phyloP scores from a whole-genome alignment of 2,888 invertebrate species.

The Oscheius sp. region DNA sequence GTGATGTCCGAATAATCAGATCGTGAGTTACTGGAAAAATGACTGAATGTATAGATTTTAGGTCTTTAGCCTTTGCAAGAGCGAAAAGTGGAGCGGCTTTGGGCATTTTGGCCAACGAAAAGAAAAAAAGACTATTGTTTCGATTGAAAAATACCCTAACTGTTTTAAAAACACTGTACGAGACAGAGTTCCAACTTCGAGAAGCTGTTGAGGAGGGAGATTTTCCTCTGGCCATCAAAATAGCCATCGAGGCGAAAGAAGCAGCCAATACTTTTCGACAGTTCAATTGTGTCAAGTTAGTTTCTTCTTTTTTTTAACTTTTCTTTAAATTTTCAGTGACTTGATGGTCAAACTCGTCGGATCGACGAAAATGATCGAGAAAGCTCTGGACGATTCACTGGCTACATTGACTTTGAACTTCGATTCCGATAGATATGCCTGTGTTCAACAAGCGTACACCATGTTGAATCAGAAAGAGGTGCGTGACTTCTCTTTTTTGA shows the following conservation, averaged over 20 bases:
- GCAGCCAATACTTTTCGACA: constrained; percentile 45
- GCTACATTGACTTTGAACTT: constrained; percentile 74
- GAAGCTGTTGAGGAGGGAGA: constrained; percentile 61
- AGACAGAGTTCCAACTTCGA: constrained; percentile 56
- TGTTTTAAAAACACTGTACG: constrained; percentile 80
- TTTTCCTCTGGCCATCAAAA: constrained; percentile 60
- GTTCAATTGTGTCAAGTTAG: constrained; percentile 55
- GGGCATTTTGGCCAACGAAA: constrained; percentile 88
- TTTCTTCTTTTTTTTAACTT: not conserved
- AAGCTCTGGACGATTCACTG: constrained; percentile 51
- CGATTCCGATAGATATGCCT: constrained; percentile 82
- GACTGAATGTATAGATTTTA: constrained; percentile 20
- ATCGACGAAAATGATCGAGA: constrained; percentile 42
- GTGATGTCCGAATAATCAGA: constrained; percentile 70
- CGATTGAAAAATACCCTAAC: constrained; percentile 83
- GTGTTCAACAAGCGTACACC: constrained; percentile 86
- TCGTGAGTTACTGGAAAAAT: constrained; percentile 56
- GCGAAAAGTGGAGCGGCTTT: constrained; percentile 72
- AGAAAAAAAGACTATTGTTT: constrained; percentile 84
- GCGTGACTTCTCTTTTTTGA: not conserved
- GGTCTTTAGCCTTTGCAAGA: constrained; percentile 79
- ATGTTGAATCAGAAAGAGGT: constrained; percentile 84
- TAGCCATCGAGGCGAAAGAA: constrained; percentile 57
- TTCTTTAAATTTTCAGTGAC: constrained; percentile 40
- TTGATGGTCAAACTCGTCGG: constrained; percentile 42